Conservation (phyloP, 1,140 invertebrate genomes). For the Meteorus sp. region DNA sequence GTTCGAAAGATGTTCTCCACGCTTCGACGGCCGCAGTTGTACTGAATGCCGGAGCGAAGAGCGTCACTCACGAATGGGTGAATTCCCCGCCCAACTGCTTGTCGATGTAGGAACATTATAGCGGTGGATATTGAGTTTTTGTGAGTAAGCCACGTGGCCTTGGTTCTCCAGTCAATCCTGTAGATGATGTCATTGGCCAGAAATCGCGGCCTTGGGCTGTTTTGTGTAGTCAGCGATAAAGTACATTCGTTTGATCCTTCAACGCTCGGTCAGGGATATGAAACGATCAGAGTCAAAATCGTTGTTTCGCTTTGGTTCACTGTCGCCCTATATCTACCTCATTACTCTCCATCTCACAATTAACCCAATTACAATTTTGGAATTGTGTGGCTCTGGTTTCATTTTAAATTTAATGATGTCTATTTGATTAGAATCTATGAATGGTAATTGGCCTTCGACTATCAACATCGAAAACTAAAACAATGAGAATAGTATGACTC, state of each 20-base stretch:
- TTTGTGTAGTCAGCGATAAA: too few relatives aligned
- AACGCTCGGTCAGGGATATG: slow-evolving; percentile 19
- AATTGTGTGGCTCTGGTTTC: slow-evolving; percentile 2
- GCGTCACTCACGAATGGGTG: slow-evolving; percentile 30
- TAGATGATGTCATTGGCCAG: slow-evolving; percentile 39
- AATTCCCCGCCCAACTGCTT: slow-evolving; percentile 34
- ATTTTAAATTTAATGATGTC: slow-evolving; percentile 8
- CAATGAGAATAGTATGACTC: too few relatives aligned
- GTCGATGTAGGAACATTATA: slow-evolving; percentile 1
- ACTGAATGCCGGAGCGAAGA: slow-evolving; percentile 37
- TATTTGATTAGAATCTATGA: background rate
- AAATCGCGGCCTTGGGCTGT: slow-evolving; percentile 19
- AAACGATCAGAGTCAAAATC: background rate
- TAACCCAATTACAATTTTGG: slow-evolving; percentile 13
- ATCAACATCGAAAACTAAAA: background rate
- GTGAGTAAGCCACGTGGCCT: slow-evolving; percentile 39
- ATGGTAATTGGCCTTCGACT: background rate
- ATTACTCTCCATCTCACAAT: slow-evolving; percentile 10
- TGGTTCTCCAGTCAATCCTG: slow-evolving; percentile 39
- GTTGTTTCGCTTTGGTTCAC: background rate
- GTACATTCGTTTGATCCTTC: slow-evolving; percentile 8
- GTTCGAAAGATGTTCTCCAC: slow-evolving; percentile 23
- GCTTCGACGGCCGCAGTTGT: slow-evolving; percentile 36
- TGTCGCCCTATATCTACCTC: background rate
- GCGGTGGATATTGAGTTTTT: slow-evolving; percentile 40